phyloP scores from a whole-genome alignment of 2,113 vertebrate genomes.

The Merops nubicus region DNA sequence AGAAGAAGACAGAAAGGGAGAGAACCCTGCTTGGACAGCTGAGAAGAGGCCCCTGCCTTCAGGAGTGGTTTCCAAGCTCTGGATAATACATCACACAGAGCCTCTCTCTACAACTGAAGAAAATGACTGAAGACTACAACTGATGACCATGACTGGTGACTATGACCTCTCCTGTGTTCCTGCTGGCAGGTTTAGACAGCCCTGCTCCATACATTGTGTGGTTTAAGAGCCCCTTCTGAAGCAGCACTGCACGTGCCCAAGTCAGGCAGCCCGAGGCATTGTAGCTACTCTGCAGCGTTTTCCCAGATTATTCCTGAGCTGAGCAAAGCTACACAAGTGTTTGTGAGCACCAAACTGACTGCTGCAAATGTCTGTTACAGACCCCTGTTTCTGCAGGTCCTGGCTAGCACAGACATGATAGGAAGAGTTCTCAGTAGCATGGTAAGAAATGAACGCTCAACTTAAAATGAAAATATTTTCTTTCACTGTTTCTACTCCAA shows the following conservation, averaged over 20 bases:
- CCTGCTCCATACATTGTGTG: not conserved
- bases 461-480: not conserved
- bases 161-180: not conserved
- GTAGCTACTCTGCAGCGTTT: not conserved
- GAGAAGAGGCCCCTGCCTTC: not conserved
- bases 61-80: not conserved
- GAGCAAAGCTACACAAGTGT: not conserved
- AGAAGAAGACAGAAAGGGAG: not conserved
- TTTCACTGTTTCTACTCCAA: not conserved
- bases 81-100: too few relatives aligned
- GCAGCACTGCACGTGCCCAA: not conserved
- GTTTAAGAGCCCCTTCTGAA: not conserved
- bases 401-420: not conserved
- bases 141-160: not conserved
- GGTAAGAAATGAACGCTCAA: not conserved
- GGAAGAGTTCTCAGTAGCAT: not conserved
- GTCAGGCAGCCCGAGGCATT: rapidly evolving
- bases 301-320: not conserved
- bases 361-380: not conserved
- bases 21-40: not conserved
- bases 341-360: not conserved
- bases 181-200: not conserved
- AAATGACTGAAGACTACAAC: not conserved
- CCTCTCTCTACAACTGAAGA: not conserved
- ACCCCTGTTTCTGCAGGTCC: not conserved